Base-by-base conservation (phyloP, 2,113 vertebrate species). In the Silurus asotus region DNA sequence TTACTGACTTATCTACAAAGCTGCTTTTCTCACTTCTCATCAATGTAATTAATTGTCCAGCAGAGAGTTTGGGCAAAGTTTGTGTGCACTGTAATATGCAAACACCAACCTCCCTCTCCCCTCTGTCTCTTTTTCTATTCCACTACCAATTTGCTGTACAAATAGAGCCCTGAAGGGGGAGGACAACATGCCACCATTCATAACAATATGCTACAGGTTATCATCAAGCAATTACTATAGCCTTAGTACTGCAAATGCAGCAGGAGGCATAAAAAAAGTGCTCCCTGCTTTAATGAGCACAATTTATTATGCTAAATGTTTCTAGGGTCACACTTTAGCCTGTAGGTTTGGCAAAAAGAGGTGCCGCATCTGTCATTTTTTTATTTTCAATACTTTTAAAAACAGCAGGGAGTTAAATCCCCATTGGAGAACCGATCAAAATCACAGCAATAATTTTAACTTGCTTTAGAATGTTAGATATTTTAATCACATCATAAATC, bases 21-120 rank as follows among this genome's bases (percentile, higher is more conserved):
- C 23, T 77, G 25, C 84, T 84, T 80, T 67, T 79, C 86, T 59
- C 86, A 84, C 84, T 88, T 84, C 62, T 81, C 76, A 90, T 59
- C 59, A 89, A 59, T 84, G 67, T 91, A 84, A 93, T 94, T 88
- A 92, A 92, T 90, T 89, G 87, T 86, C 70, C 91, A 91, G 86
- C 62, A 5, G 64, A 81, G 84, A 87, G 59, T 77, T 83, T 53
- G 69, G 81, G 88, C 85, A 83, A 90, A 91, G 92, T 80, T 88
- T 79, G 90, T 81, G 64, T 74, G 85, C 23, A 89, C 87, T 90
- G 90, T 69, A 90, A 90, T 84, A 86, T 13, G 51, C 70, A 89
- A 91, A 90, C 90, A 2, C 17, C 49, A 74, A 55, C 55, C n/a
- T 67, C 28, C 13, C 15, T 70, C 58, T 23, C 64, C 56, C 62